These are phyloP conservation scores for Pterostichus niger DNA, from an alignment of 2,888 invertebrate genomes.

Conservation along the genomic window DNA sequence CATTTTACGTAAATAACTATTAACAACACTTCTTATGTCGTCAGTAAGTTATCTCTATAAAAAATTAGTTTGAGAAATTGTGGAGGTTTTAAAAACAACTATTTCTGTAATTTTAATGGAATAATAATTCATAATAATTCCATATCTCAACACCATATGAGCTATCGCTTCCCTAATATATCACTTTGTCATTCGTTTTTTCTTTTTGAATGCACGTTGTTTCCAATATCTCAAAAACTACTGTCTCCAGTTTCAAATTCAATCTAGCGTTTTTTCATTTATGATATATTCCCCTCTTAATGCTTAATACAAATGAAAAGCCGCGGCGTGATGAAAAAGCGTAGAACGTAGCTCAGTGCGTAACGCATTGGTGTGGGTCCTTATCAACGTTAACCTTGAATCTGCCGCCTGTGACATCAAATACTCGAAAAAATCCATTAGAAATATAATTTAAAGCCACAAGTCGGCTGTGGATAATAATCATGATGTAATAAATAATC, in stretches of 20 bases:
- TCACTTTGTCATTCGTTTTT: background rate
- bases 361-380: background rate
- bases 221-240: slow-evolving; percentile 46
- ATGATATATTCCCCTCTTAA: slow-evolving; percentile 20
- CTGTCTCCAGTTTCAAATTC: slow-evolving; percentile 38
- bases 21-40: no score
- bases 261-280: slow-evolving; percentile 44
- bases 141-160: slow-evolving; percentile 29
- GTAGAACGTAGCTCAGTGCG: background rate
- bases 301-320: slow-evolving; percentile 1
- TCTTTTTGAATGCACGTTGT: background rate
- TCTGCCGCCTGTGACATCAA: background rate
- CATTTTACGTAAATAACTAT: no score
- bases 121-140: slow-evolving; percentile 14
- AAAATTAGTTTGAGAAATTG: no score
- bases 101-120: slow-evolving; percentile 11
- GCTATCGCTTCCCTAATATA: background rate
- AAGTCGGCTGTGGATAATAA: slow-evolving; percentile 28
- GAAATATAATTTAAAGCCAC: slow-evolving; percentile 37
- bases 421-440: slow-evolving; percentile 43
- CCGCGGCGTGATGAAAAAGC: background rate
- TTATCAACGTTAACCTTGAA: slow-evolving; percentile 25
- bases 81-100: background rate
- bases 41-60: no score
- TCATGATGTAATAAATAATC: slow-evolving; percentile 43